A percentile compares a stretch with the other conserved stretches of the same genome.
phyloP scores from a whole-genome alignment of 53 echinoderm and acorn worm species.

The Zoroaster sp. region DNA sequence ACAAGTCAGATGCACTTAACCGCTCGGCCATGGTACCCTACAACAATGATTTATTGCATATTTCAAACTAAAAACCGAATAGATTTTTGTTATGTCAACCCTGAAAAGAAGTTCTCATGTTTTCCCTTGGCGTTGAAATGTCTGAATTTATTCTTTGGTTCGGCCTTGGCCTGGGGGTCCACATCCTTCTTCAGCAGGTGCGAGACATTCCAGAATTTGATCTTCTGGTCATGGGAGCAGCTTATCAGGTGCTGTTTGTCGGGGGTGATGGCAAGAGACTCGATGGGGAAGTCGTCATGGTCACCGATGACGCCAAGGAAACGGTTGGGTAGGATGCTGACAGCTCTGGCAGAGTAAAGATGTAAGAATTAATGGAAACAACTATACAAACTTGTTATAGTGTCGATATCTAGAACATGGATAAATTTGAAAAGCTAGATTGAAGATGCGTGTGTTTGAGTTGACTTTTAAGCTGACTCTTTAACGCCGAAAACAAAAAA shows the following conservation, averaged over 20 bases:
- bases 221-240: slow-evolving; percentile 86
- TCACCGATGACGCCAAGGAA: slow-evolving; percentile 92
- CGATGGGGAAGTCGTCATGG: slow-evolving; percentile 83
- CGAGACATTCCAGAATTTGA: slow-evolving; percentile 92
- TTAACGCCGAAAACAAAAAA: no score
- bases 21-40: no score
- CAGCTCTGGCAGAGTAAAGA: slow-evolving; percentile 63
- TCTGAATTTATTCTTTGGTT: slow-evolving; percentile 65
- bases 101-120: slow-evolving; percentile 90
- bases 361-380: no score
- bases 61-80: not conserved
- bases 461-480: no score
- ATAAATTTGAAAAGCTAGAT: no score
- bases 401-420: no score
- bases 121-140: slow-evolving; percentile 76
- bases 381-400: no score
- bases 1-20: no score
- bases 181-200: slow-evolving; percentile 77
- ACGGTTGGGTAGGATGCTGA: slow-evolving; percentile 86
- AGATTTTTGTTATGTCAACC: slow-evolving; percentile 31
- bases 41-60: not conserved
- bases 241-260: slow-evolving; percentile 71
- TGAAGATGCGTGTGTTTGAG: no score
- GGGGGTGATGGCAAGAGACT: slow-evolving; percentile 67
- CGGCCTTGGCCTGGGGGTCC: slow-evolving; percentile 72